A percentile compares a stretch with the other conserved stretches of the same genome.
phyloP scores from a whole-genome alignment of 2,888 invertebrate species.

The Trissolcus japonicus region DNA sequence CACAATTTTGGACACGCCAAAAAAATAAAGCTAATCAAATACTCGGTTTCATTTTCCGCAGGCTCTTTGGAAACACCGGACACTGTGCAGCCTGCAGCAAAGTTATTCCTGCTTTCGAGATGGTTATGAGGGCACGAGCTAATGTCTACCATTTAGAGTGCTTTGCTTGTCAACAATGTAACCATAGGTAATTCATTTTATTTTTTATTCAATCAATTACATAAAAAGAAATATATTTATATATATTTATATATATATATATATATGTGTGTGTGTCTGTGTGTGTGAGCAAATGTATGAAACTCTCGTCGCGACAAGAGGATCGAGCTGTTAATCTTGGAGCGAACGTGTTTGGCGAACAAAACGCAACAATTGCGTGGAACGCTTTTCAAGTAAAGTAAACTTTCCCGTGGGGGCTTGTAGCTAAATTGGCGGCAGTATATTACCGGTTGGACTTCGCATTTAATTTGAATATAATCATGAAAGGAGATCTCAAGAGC shows the following conservation, averaged over 20 bases:
- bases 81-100: conserved; percentile 95
- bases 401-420: conserved; percentile 72
- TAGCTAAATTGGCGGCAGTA: conserved; percentile 76
- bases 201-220: conserved; percentile 2
- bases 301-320: conserved; percentile 29
- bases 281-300: conserved; percentile 19
- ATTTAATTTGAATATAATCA: conserved; percentile 77
- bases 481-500: conserved; percentile 72
- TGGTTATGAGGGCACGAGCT: conserved; percentile 95
- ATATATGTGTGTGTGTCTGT: too few species aligned
- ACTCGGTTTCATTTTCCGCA: conserved; percentile 71
- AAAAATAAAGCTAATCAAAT: conserved; percentile 51
- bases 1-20: conserved; percentile 12
- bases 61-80: conserved; percentile 93
- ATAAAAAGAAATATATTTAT: not conserved
- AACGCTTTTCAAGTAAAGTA: conserved; percentile 64
- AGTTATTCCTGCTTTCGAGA: conserved; percentile 95
- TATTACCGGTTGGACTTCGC: conserved; percentile 75
- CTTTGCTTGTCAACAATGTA: conserved; percentile 96
- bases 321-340: conserved; percentile 49
- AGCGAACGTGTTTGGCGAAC: conserved; percentile 49
- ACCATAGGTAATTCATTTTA: conserved; percentile 84
- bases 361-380: conserved; percentile 56
- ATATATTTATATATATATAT: not conserved
- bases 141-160: conserved; percentile 96